Evolutionary conservation across 2,888 invertebrate genomes (phyloP), one percentile per base, ranked within the genome.

Genomic region (Cephalotes varians): DNA sequence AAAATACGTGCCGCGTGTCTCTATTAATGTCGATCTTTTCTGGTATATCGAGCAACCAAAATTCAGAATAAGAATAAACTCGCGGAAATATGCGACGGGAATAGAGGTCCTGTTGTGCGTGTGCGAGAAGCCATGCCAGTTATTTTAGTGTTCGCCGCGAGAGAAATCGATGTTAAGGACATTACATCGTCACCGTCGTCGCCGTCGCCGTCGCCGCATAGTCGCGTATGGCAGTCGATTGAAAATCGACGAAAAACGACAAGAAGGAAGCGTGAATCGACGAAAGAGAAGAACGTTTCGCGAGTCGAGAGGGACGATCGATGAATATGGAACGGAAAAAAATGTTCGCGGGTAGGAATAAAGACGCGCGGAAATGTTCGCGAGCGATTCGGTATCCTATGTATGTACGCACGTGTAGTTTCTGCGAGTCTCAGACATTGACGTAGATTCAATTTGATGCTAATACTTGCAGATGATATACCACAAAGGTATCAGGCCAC

Each of bases 381-480:
- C 44, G 49, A 15, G 7, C 28, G 28, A 54, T 12, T 44, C 77
- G 31, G 7, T 12, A 12, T 58, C 49, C n/a, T n/a, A 37, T 21
- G 40, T 21, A 10, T 28, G 31, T 28, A 21, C 28, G 2, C 15
- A 71, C 56, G n/a, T 40, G 37, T 21, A 64, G 31, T 62, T 80
- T 67, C 49, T 69, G 51, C 31, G 40, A 65, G 44, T 79, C 62
- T n/a, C 44, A 18, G 54, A 15, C 21, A 84, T 56, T 12, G 72
- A 84, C 51, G 65, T 83, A 69, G 25, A 77, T 80, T 81, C 67
- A 71, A 83, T 67, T 82, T 44, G 54, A 72, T 65, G 83, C 72
- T 83, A 83, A 83, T 83, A 49, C 82, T 82, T 82, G 73, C 82
- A 65, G 71, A 82, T 83, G 73, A 83, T 82, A 82, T 83, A 79